Conservation (phyloP, 2,113 vertebrate species). For the Brachyhypopomus gauderio region DNA sequence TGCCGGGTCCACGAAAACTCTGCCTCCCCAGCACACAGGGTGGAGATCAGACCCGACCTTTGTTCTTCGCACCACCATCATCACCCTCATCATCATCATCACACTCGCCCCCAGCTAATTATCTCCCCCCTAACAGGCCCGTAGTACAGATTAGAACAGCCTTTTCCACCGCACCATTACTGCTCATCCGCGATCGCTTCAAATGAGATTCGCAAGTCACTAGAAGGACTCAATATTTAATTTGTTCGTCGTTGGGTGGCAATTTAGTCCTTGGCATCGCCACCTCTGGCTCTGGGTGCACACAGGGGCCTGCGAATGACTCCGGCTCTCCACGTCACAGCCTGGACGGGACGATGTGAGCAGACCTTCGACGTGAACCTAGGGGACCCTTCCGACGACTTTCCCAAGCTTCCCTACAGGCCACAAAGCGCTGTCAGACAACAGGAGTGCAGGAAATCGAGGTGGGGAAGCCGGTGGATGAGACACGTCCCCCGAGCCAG, state of each 20-base stretch:
- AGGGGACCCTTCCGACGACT: slow-evolving; percentile 9
- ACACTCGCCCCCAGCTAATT: slow-evolving; percentile 56
- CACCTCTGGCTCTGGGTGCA: background rate
- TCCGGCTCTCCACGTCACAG: slow-evolving; percentile 6
- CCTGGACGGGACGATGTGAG: slow-evolving; percentile 31
- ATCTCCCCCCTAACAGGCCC: slow-evolving; percentile 65
- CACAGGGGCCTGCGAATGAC: background rate
- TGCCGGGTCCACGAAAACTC: background rate
- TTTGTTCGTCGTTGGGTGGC: slow-evolving; percentile 80
- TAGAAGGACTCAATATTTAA: slow-evolving; percentile 83
- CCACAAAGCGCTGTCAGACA: slow-evolving; percentile 50
- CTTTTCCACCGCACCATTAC: slow-evolving; percentile 66
- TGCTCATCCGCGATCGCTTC: slow-evolving; percentile 76
- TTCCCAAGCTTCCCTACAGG: slow-evolving; percentile 7
- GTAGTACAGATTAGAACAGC: slow-evolving; percentile 67
- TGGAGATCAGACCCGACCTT: background rate
- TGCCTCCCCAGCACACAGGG: background rate
- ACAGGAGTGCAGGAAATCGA: slow-evolving; percentile 44
- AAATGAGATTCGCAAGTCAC: slow-evolving; percentile 83
- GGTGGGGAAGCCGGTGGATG: background rate
- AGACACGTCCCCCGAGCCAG: background rate
- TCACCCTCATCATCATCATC: slow-evolving; percentile 40
- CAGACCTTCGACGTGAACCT: slow-evolving; percentile 45
- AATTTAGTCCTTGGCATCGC: slow-evolving; percentile 59
- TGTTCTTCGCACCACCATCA: background rate